phyloP scores from a whole-genome alignment of 2,797 vertebrate species.

The Centroberyx gerrardi region DNA sequence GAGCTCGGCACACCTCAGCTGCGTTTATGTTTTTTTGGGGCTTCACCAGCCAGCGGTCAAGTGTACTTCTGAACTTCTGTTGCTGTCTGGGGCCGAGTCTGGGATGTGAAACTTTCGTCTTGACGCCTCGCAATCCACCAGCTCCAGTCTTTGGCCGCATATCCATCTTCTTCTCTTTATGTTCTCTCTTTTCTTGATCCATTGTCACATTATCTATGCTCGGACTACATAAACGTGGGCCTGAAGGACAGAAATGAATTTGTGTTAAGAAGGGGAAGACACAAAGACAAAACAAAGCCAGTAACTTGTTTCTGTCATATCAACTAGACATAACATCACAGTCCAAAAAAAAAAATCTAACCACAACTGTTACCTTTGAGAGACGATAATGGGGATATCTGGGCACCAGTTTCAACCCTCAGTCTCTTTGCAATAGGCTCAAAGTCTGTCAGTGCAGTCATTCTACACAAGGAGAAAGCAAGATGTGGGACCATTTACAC shows the following conservation, averaged over 20 bases:
- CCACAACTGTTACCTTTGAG: slow-evolving; percentile 50
- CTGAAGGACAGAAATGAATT: slow-evolving; percentile 27
- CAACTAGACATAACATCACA: not conserved
- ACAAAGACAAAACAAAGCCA: not conserved
- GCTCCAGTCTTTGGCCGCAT: slow-evolving; percentile 44
- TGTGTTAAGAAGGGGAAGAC: not conserved
- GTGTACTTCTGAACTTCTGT: slow-evolving; percentile 54
- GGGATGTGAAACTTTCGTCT: slow-evolving; percentile 45
- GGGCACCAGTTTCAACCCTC: slow-evolving; percentile 43
- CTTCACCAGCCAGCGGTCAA: slow-evolving; percentile 74
- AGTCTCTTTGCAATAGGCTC: slow-evolving; percentile 74
- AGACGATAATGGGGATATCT: slow-evolving; percentile 12
- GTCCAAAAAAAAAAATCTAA: not conserved
- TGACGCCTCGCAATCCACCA: slow-evolving; percentile 52
- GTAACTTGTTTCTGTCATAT: not conserved
- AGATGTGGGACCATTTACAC: not conserved
- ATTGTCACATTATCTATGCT: slow-evolving; percentile 24
- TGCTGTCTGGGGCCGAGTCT: slow-evolving; percentile 34
- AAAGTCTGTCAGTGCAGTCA: slow-evolving; percentile 72
- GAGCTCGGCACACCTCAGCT: slow-evolving; percentile 29
- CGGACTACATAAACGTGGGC: not conserved
- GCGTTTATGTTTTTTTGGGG: slow-evolving; percentile 19
- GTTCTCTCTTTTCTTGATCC: slow-evolving; percentile 29
- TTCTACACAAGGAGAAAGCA: slow-evolving; percentile 58
- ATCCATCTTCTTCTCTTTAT: slow-evolving; percentile 44